Base-by-base conservation (phyloP, 1,140 invertebrate genomes). In the Pseudomyrmex sp. region DNA sequence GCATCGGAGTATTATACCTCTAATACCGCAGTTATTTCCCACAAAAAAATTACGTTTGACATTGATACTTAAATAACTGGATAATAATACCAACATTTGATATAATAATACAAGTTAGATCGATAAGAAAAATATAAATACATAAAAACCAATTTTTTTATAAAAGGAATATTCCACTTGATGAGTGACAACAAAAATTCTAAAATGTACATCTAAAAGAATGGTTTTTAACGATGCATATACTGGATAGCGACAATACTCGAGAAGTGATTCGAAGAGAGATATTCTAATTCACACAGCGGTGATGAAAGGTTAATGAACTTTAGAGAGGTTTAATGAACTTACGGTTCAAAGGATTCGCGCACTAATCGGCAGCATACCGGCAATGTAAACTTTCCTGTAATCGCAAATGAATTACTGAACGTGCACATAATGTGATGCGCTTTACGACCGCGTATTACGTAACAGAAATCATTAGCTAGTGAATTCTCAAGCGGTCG, bases 361-460 rank as follows among this genome's bases (percentile, higher is more conserved):
- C 48, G 48, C 18, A 54, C 13, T 82, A 72, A 68, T 15, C 52
- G 61, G 46, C 50, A 52, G 68, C 50, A 80, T 73, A 70, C 35
- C 44, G 73, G 35, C 26, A 79, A 68, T 83, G 44, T 66, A 74
- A 83, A 83, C 74, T 87, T 86, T 70, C 76, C 20, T 20, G 65
- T 86, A 86, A 86, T 83, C 75, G 59, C 72, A 82, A 85, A 82
- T 74, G 56, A 85, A 61, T 84, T 44, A 73, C 44, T 23, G 50
- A 75, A 74, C 10, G 46, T 23, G 10, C 48, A 8, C 54, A 61
- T 63, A 72, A 82, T 59, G 20, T 20, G 44, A 72, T 59, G 54
- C 46, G 56, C 58, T 79, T 79, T 79, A 48, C 20, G 18, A 58
- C n/a, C 56, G 23, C 44, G 7, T 35, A 35, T 80, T 80, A 70